These are phyloP conservation scores for Drosophila pachea DNA, from an alignment of 1,140 invertebrate species.

Conservation along the genomic window DNA sequence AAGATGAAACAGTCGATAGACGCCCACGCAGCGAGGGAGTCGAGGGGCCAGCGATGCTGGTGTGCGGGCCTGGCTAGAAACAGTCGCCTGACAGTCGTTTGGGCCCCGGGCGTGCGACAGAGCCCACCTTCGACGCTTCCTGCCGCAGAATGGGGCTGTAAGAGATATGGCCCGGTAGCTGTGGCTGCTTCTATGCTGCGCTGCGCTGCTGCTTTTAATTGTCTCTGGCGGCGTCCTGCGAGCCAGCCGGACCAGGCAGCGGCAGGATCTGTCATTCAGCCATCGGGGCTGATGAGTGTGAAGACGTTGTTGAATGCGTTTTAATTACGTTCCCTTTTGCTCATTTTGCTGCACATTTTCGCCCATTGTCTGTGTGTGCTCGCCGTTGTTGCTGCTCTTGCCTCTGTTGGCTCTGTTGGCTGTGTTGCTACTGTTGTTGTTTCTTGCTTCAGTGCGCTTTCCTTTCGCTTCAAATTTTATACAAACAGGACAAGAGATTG, in stretches of 20 bases:
- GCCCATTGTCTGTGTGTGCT: slow-evolving; percentile 30
- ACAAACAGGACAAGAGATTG: slow-evolving; percentile 39
- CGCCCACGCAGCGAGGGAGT: not conserved
- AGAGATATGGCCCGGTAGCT: slow-evolving; percentile 27
- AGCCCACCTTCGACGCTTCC: slow-evolving; percentile 21
- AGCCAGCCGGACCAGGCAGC: not conserved
- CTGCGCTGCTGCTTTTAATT: slow-evolving; percentile 41
- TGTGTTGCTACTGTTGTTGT: slow-evolving; percentile 32
- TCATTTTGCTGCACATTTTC: slow-evolving; percentile 51
- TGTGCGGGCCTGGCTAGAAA: no score
- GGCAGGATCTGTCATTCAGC: not conserved
- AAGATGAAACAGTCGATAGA: slow-evolving; percentile 29
- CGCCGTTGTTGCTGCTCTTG: slow-evolving; percentile 19
- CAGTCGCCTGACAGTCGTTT: no score
- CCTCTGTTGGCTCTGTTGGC: not conserved
- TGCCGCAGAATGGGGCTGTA: slow-evolving; percentile 24
- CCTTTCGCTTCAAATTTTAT: slow-evolving; percentile 37
- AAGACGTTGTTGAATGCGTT: slow-evolving; percentile 52
- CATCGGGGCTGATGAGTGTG: slow-evolving; percentile 18
- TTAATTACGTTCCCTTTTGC: slow-evolving; percentile 63
- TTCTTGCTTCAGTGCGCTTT: slow-evolving; percentile 55
- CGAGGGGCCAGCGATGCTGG: no score
- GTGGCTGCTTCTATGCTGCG: slow-evolving; percentile 16
- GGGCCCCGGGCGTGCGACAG: not conserved
- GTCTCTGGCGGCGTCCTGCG: slow-evolving; percentile 22